A percentile compares a stretch with the other conserved stretches of the same genome.
These are phyloP conservation scores for Euphonia xanthogaster DNA, from an alignment of 2,797 vertebrate genomes.

Conservation along the genomic window DNA sequence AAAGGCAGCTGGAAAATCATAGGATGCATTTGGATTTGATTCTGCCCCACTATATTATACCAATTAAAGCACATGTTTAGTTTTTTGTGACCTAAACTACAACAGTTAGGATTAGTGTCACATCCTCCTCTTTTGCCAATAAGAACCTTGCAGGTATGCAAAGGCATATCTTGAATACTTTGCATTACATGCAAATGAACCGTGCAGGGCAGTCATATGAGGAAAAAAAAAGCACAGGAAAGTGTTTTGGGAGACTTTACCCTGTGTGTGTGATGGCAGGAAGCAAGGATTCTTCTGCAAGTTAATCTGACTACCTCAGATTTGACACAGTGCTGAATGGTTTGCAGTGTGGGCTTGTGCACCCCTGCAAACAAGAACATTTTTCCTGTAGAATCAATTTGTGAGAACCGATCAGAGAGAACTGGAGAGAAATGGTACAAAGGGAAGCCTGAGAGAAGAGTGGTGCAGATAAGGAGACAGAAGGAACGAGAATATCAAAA, in stretches of 20 bases:
- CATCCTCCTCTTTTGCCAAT: neutral
- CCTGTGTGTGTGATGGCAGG: neutral
- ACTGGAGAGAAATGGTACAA: neutral
- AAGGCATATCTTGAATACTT: neutral
- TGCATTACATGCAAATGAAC: neutral
- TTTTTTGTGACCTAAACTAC: neutral
- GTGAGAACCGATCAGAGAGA: neutral
- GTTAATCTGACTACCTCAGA: neutral
- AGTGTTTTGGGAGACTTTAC: neutral
- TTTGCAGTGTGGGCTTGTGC: neutral
- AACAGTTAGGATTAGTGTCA: neutral
- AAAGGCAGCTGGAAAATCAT: neutral
- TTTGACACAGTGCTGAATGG: neutral
- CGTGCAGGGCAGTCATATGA: neutral
- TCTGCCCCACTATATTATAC: neutral
- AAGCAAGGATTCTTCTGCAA: neutral
- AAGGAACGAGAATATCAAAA: constrained; percentile 10
- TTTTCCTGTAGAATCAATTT: constrained; percentile 41
- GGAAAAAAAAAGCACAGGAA: neutral
- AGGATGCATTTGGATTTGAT: neutral
- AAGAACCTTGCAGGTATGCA: neutral
- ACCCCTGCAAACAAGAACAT: neutral
- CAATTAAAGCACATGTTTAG: neutral
- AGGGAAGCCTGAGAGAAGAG: neutral
- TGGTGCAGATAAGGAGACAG: neutral